Percentiles rank a stretch among this genome's conserved stretches.
Evolutionary conservation across 2,888 invertebrate genomes (phyloP).

Genomic region (Luperina testacea): DNA sequence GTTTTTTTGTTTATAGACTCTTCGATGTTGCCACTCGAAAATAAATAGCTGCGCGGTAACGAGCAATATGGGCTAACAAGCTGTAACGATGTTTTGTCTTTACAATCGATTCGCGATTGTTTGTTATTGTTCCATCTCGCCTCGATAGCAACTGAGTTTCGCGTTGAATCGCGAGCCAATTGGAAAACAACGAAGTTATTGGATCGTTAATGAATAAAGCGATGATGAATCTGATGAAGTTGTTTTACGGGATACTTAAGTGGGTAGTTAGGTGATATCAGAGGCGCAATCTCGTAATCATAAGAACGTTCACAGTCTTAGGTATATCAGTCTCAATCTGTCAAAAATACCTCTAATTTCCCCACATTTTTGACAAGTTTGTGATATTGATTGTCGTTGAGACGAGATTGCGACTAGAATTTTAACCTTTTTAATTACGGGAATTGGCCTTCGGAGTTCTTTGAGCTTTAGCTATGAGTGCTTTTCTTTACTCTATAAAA

Average conservation of each 20-base stretch:
- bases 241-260: background rate
- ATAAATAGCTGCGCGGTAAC: conserved; percentile 87
- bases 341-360: too few species aligned
- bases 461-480: background rate
- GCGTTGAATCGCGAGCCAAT: conserved; percentile 68
- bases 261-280: background rate
- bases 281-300: background rate
- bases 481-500: background rate
- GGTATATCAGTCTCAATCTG: too few species aligned
- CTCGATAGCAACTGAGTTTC: conserved; percentile 71
- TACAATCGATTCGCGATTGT: conserved; percentile 81
- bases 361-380: background rate
- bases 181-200: conserved; percentile 65
- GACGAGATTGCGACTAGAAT: background rate
- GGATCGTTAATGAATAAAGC: conserved; percentile 50
- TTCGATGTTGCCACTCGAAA: conserved; percentile 89
- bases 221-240: conserved; percentile 17
- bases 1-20: conserved; percentile 90
- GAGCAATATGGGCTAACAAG: conserved; percentile 88
- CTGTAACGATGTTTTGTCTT: conserved; percentile 86
- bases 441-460: background rate
- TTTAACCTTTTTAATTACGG: background rate
- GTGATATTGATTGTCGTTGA: background rate
- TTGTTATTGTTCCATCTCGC: conserved; percentile 78
- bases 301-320: background rate